Evolutionary conservation across 2,888 invertebrate genomes (phyloP), one percentile per base, ranked within the genome.

Genomic region (Hemaris fuciformis): DNA sequence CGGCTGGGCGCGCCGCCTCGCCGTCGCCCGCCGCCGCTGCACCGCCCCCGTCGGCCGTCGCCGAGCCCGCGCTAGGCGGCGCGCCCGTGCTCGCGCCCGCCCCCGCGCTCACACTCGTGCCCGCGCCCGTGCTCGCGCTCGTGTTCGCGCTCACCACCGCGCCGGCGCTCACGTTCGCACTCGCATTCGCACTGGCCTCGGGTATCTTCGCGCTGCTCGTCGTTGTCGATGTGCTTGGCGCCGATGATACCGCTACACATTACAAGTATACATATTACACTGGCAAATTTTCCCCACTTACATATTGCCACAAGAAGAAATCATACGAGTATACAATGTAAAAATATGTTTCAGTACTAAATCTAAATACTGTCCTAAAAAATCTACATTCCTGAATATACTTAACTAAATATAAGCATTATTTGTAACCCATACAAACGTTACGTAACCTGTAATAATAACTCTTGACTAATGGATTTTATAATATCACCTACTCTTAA

Each of bases 1-100:
- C 70, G 69, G 81, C 69, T 80, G 85, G 79, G 76, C 79, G 79
- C 74, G 81, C 74, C 81, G 81, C 84, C 77, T 80, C 78, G 63
- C 64, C 69, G 75, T 80, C 81, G 74, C 76, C 79, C 76, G 79
- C 68, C 72, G 74, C 71, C 62, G 64, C 64, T 53, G 25, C 63
- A 53, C 60, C 64, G 27, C 62, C 64, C 59, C 61, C 62, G 53
- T 48, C 62, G 60, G 61, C 67, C 65, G 66, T 65, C n/a, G n/a
- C n/a, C n/a, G n/a, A n/a, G 31, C 23, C 23, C 23, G 45, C 23
- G 18, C 38, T 64, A 57, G 15, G 66, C 62, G 57, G 71, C 57
- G 66, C 65, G 46, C 60, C 61, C 45, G 57, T 80, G 73, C 74
- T 78, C 75, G 78, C 68, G 71, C 73, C 68, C 60, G 62, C 63